Conservation (phyloP, 1,140 invertebrate species). For the Bombus picipes region DNA sequence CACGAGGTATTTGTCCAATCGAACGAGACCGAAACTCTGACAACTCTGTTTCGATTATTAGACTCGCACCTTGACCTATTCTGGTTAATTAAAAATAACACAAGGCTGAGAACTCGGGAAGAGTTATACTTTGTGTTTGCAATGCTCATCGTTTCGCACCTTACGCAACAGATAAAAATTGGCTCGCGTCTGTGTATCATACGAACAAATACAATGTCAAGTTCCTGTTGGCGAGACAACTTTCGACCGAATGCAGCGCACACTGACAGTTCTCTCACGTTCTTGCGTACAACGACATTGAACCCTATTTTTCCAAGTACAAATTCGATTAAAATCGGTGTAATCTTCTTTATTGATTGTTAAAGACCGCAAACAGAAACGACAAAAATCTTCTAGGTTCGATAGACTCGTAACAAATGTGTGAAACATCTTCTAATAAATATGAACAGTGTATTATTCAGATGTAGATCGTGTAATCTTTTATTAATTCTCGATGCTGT, state of each 20-base stretch:
- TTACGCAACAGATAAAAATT: slow-evolving; percentile 34
- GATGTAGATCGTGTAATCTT: neutral
- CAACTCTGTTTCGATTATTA: neutral
- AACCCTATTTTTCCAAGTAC: neutral
- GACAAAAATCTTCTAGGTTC: neutral
- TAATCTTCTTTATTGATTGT: neutral
- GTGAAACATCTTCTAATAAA: neutral
- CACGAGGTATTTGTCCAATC: neutral
- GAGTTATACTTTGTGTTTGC: slow-evolving; percentile 1
- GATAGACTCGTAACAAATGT: neutral
- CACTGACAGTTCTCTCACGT: neutral
- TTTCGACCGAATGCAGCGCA: too few species aligned
- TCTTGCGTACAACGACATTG: neutral
- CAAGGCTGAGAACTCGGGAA: slow-evolving; percentile 18
- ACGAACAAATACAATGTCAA: neutral
- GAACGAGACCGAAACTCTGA: neutral
- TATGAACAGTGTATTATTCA: neutral
- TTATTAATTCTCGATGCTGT: neutral
- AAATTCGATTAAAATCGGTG: neutral
- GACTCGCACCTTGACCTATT: slow-evolving; percentile 28
- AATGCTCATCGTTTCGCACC: neutral
- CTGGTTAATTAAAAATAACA: slow-evolving; percentile 33
- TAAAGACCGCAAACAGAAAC: neutral
- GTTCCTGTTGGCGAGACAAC: neutral
- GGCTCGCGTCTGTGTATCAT: neutral